Evolutionary conservation across 92 coral and sea anemone genomes (phyloP), one percentile per base, ranked within the genome.

Genomic region (Diadumene lineata): DNA sequence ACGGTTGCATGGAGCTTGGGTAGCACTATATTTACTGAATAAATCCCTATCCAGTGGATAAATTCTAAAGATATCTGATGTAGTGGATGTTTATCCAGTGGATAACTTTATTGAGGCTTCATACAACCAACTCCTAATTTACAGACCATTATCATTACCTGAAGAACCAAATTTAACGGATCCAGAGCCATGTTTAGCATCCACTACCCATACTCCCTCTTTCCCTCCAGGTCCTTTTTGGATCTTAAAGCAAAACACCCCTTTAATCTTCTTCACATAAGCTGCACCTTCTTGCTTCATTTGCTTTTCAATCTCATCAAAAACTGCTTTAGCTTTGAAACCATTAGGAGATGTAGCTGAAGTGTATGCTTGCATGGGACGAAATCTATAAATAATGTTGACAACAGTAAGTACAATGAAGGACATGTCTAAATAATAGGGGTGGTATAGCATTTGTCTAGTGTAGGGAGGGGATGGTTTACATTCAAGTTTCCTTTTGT

Each of bases 191-290:
- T 86, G 69, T 53, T 94, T 94, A 13, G 84, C 97, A 66, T 94
- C 98, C 56, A 91, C 94, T 23, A 88, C 81, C 98, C 98, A 94
- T 61, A 82, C 82, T 0, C 94, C 94, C 26, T 79, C 85, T 73
- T 88, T 66, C 13, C 92, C 96, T 19, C 65, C 63, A 0, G 90
- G 88, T 8, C 85, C 82, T 18, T 74, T 78, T 56, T 79, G 80
- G 48, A 94, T 79, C 68, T 88, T 81, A 73, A 94, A 85, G 30
- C 86, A 85, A 57, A 80, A 94, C 50, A 94, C 86, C 6, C 94
- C 98, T 57, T 91, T 91, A 68, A 94, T 84, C 76, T 91, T 94
- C 76, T 91, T 91, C 15, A 94, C 97, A 17, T 85, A 76, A 18
- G 75, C 73, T 3, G 92, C 76, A 24, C 98, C 98, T 43, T 94